Evolutionary conservation across 1,140 invertebrate species (phyloP).

Genomic region (Doryteuthis pealeii): DNA sequence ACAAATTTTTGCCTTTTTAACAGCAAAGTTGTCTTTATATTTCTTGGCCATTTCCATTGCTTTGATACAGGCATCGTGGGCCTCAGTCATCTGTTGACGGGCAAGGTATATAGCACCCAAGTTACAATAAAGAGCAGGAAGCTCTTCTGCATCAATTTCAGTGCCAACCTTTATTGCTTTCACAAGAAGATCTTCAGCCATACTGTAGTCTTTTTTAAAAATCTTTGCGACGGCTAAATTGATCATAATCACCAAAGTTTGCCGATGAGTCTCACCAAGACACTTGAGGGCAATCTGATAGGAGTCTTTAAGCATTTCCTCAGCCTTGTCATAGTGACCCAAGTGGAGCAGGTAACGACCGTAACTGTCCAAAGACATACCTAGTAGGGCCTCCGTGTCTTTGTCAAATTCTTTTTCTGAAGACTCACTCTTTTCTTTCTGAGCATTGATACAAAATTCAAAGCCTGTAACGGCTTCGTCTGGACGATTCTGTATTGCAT

Average conservation of each 20-base stretch:
- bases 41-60: slow-evolving; percentile 72
- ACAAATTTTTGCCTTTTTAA: slow-evolving; percentile 38
- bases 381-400: slow-evolving; percentile 68
- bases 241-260: slow-evolving; percentile 77
- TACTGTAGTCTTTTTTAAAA: slow-evolving; percentile 68
- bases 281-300: slow-evolving; percentile 70
- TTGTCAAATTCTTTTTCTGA: slow-evolving; percentile 58
- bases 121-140: slow-evolving; percentile 79
- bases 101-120: slow-evolving; percentile 78
- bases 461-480: slow-evolving; percentile 74
- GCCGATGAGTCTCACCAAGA: slow-evolving; percentile 71
- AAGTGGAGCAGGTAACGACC: slow-evolving; percentile 72
- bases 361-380: slow-evolving; percentile 80
- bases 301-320: slow-evolving; percentile 71
- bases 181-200: slow-evolving; percentile 72
- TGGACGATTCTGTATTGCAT: slow-evolving; percentile 67
- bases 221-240: slow-evolving; percentile 78
- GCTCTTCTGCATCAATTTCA: slow-evolving; percentile 64
- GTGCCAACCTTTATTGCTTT: slow-evolving; percentile 72
- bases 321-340: slow-evolving; percentile 67
- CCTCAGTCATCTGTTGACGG: slow-evolving; percentile 71
- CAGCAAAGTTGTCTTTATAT: slow-evolving; percentile 67
- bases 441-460: slow-evolving; percentile 73
- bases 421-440: slow-evolving; percentile 65
- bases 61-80: slow-evolving; percentile 71